phyloP scores from a whole-genome alignment of 2,113 vertebrate species.

The Micromys minutus region DNA sequence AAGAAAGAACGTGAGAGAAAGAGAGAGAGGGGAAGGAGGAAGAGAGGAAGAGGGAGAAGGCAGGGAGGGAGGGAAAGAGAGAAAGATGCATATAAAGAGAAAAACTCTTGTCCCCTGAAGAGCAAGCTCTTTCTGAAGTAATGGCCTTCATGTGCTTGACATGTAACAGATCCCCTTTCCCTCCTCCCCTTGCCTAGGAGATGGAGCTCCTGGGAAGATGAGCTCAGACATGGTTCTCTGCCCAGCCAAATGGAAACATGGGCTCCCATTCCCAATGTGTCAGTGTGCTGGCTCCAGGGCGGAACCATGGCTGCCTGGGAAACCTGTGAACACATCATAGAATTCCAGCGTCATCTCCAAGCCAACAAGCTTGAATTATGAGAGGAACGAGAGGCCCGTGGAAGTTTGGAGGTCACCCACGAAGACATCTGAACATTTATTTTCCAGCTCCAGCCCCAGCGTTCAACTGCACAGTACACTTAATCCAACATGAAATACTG shows the following conservation, averaged over 20 bases:
- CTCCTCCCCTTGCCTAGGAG: neutral
- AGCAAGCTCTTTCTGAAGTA: neutral
- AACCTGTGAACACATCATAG: neutral
- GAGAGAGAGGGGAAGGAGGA: no score
- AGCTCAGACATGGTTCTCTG: constrained; percentile 40
- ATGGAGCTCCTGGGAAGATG: constrained; percentile 10
- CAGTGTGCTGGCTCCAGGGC: neutral
- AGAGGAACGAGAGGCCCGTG: constrained; percentile 50
- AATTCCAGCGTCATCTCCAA: constrained; percentile 21
- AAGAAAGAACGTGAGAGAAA: neutral
- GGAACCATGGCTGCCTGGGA: neutral
- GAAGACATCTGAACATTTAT: constrained; percentile 70
- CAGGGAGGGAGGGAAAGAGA: neutral
- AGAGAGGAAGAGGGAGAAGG: neutral
- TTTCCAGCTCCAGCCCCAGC: constrained; percentile 67
- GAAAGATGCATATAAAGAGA: neutral
- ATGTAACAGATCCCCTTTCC: neutral
- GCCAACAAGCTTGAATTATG: constrained; percentile 35
- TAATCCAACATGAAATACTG: constrained; percentile 79
- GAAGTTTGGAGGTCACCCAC: constrained; percentile 74
- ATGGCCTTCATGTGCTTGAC: neutral
- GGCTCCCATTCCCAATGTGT: neutral
- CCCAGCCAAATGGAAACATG: neutral
- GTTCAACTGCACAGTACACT: constrained; percentile 74
- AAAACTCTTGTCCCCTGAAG: neutral